A percentile compares a stretch with the other conserved stretches of the same genome.
Conservation (phyloP, 2,888 invertebrate species). For the Villa cingulata region DNA sequence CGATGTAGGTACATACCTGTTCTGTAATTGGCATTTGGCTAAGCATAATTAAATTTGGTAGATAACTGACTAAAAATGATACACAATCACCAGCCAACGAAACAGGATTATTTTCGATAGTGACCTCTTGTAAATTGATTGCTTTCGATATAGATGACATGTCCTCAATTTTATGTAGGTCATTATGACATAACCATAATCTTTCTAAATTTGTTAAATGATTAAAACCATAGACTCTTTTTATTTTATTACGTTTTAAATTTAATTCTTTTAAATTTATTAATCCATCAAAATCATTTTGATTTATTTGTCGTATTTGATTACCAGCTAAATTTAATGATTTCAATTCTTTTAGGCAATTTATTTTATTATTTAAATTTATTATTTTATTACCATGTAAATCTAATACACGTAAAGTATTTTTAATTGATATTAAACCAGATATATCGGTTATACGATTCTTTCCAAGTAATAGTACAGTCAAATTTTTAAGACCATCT, state of each 20-base stretch:
- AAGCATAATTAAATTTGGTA: constrained; percentile 56
- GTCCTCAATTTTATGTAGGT: constrained; percentile 64
- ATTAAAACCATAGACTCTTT: constrained; percentile 66
- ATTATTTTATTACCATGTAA: constrained; percentile 83
- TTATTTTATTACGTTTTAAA: constrained; percentile 70
- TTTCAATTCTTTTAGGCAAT: constrained; percentile 61
- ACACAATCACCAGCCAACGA: constrained; percentile 68
- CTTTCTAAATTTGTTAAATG: constrained; percentile 59
- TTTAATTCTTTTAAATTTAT: constrained; percentile 72
- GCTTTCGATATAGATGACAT: constrained; percentile 71
- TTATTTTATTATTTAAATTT: constrained; percentile 32
- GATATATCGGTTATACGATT: constrained; percentile 47
- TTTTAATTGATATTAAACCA: constrained; percentile 26
- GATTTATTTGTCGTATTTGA: constrained; percentile 63
- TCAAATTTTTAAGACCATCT: constrained; percentile 59
- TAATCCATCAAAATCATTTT: constrained; percentile 65
- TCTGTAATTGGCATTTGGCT: constrained; percentile 70
- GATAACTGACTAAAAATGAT: constrained; percentile 66
- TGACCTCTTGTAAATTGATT: constrained; percentile 62
- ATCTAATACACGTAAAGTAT: constrained; percentile 77
- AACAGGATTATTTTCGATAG: constrained; percentile 76
- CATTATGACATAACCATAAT: constrained; percentile 36
- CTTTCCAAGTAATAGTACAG: constrained; percentile 82
- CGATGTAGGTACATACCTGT: constrained; percentile 60
- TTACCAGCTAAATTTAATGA: constrained; percentile 90